Conservation (phyloP, 2,113 vertebrate species). For the Coracopsis vasa region DNA sequence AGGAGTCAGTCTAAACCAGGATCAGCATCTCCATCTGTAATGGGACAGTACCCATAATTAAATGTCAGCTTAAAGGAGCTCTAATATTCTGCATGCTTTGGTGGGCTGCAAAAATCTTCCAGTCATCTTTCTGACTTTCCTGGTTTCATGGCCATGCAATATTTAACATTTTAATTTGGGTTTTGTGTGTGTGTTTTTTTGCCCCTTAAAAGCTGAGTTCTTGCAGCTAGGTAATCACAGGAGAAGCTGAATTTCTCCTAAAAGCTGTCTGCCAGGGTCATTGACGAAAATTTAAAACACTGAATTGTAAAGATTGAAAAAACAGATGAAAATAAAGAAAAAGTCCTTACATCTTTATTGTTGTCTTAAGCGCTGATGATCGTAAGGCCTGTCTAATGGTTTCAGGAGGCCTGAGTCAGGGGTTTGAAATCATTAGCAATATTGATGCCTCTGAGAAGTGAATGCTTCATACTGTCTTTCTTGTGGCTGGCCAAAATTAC, state of each 20-base stretch:
- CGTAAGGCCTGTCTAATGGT: not conserved
- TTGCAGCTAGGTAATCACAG: not conserved
- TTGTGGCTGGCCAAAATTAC: not conserved
- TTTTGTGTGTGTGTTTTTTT: not conserved
- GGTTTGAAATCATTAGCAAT: conserved; percentile 53
- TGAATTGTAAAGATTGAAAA: not conserved
- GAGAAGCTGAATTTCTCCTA: not conserved
- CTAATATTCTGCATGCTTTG: not conserved
- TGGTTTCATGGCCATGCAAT: not conserved
- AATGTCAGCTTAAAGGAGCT: not conserved
- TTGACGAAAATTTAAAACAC: not conserved
- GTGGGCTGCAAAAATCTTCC: not conserved
- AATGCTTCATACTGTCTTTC: not conserved
- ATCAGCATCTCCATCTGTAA: fast-evolving
- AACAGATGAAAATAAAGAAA: not conserved
- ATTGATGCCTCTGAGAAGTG: conserved; percentile 18
- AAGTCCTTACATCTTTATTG: not conserved
- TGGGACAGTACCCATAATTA: not conserved
- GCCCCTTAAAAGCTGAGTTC: not conserved
- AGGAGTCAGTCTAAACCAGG: not conserved
- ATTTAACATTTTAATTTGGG: not conserved
- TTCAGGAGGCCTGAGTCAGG: conserved; percentile 20
- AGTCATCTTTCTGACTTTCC: not conserved
- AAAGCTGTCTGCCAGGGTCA: not conserved
- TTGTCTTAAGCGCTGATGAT: not conserved